phyloP scores from a whole-genome alignment of 2,888 invertebrate genomes.

The Schrankia costaestrigalis region DNA sequence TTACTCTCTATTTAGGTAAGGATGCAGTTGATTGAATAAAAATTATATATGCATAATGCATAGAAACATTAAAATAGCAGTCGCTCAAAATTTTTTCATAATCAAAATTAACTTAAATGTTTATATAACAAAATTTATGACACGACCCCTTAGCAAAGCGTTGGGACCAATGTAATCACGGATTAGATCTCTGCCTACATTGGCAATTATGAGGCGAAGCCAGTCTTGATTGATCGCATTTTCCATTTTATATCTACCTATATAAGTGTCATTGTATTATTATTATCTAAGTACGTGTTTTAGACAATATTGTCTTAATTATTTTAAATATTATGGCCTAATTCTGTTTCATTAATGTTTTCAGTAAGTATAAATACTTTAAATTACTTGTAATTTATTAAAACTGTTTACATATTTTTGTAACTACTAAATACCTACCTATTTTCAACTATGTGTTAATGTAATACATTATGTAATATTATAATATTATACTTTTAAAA shows the following conservation, averaged over 20 bases:
- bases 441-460: no score
- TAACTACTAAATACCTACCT: background rate
- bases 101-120: slow-evolving; percentile 11
- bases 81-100: slow-evolving; percentile 4
- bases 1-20: background rate
- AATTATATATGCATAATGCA: no score
- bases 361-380: background rate
- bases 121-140: slow-evolving; percentile 14
- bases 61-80: no score
- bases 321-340: slow-evolving; percentile 35
- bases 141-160: slow-evolving; percentile 56
- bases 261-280: slow-evolving; percentile 25
- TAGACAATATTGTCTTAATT: slow-evolving; percentile 47
- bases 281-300: slow-evolving; percentile 41
- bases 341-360: slow-evolving; percentile 10
- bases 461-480: no score
- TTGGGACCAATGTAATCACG: slow-evolving; percentile 68
- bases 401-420: background rate
- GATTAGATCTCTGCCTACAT: slow-evolving; percentile 33
- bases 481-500: slow-evolving; percentile 3
- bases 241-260: slow-evolving; percentile 17
- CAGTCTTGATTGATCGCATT: slow-evolving; percentile 17
- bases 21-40: slow-evolving; percentile 1
- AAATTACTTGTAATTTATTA: background rate
- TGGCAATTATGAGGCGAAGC: slow-evolving; percentile 26